phyloP scores from a whole-genome alignment of 2,888 invertebrate species.

The Gymnoscelis rufifasciata region DNA sequence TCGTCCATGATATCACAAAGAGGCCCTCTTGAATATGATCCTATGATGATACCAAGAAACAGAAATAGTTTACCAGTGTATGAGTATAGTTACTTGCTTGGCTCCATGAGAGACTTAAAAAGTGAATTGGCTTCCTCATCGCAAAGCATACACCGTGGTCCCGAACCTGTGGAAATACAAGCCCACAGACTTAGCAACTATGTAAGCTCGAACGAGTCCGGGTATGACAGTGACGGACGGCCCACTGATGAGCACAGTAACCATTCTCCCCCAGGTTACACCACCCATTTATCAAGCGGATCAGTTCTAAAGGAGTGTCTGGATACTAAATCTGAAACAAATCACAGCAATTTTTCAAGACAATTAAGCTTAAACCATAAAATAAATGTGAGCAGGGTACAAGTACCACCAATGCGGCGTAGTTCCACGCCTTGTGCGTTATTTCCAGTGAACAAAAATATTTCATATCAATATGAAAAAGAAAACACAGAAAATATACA shows the following conservation, averaged over 20 bases:
- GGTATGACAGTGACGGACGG: constrained; percentile 88
- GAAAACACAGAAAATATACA: constrained; percentile 46
- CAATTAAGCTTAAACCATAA: constrained; percentile 70
- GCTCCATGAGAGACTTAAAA: constrained; percentile 64
- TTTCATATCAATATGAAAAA: constrained; percentile 55
- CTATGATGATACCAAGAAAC: constrained; percentile 72
- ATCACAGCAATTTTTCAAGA: constrained; percentile 60
- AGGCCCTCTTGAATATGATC: constrained; percentile 66
- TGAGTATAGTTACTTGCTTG: constrained; percentile 62
- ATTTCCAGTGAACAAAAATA: constrained; percentile 61
- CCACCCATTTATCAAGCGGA: constrained; percentile 61
- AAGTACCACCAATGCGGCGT: constrained; percentile 64
- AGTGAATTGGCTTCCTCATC: constrained; percentile 64
- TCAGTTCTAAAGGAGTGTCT: constrained; percentile 44
- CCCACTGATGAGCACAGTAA: constrained; percentile 77
- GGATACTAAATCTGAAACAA: constrained; percentile 46
- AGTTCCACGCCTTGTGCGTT: constrained; percentile 73
- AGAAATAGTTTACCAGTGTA: constrained; percentile 74
- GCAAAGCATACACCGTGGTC: constrained; percentile 77
- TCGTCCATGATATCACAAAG: constrained; percentile 72
- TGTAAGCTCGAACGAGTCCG: constrained; percentile 90
- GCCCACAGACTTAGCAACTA: constrained; percentile 84
- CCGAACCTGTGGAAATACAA: constrained; percentile 78
- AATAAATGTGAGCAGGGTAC: constrained; percentile 62
- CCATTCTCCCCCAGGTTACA: constrained; percentile 76